Evolutionary conservation across 2,113 vertebrate genomes (phyloP).

Genomic region (Anarhynchus alexandrinus): DNA sequence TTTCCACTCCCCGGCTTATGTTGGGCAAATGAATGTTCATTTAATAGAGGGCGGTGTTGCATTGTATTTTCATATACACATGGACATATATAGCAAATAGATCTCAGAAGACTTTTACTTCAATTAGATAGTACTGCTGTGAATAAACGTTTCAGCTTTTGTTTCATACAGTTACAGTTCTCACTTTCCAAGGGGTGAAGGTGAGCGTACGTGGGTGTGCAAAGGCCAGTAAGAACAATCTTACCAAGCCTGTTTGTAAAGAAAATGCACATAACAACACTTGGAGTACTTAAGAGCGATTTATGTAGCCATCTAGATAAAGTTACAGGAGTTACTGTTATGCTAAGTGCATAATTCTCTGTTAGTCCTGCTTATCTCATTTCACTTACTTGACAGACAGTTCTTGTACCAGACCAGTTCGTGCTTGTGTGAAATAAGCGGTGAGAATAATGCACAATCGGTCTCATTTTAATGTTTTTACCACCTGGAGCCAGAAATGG

Average conservation of each 20-base stretch:
- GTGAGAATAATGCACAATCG: neutral
- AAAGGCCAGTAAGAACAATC: neutral
- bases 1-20: neutral
- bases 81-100: neutral
- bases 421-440: neutral
- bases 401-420: neutral
- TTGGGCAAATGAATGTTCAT: neutral
- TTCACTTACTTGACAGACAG: conserved; percentile 24
- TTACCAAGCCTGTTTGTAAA: neutral
- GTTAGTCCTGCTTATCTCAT: conserved; percentile 40
- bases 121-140: neutral
- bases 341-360: conserved; percentile 15
- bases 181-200: neutral
- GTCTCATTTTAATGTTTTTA: conserved; percentile 11
- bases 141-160: neutral
- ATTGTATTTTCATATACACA: neutral
- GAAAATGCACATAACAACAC: neutral
- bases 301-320: conserved; percentile 46
- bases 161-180: neutral
- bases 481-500: conserved; percentile 32
- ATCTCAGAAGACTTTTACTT: neutral
- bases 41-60: neutral
- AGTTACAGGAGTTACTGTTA: neutral
- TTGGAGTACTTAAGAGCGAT: conserved; percentile 15
- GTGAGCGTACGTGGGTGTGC: accelerated